Evolutionary conservation across 2,797 vertebrate species (phyloP).

Genomic region (Gephyroberyx darwinii): DNA sequence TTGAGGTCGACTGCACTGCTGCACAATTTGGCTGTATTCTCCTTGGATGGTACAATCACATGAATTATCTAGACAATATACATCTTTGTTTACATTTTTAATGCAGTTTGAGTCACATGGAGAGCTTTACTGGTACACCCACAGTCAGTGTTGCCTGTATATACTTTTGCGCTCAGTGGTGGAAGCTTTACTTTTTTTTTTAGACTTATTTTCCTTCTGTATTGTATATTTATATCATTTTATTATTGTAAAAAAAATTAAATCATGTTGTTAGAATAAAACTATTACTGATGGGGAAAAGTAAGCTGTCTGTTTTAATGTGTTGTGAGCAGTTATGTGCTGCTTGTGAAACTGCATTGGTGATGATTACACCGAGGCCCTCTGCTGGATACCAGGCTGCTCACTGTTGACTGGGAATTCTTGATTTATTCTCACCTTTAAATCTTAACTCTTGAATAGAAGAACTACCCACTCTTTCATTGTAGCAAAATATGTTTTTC

Average conservation of each 20-base stretch:
- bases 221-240: constrained; percentile 75
- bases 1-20: constrained; percentile 37
- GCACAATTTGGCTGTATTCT: constrained; percentile 30
- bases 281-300: constrained; percentile 51
- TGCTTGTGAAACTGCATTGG: background rate
- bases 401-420: background rate
- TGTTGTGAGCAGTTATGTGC: constrained; percentile 11
- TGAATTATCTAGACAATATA: constrained; percentile 37
- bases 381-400: constrained; percentile 38
- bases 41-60: constrained; percentile 38
- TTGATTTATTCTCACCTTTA: constrained; percentile 26
- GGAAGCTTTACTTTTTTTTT: constrained; percentile 49
- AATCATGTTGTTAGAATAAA: constrained; percentile 76
- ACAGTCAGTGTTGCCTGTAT: constrained; percentile 76
- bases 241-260: constrained; percentile 75
- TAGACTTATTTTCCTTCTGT: constrained; percentile 52
- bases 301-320: constrained; percentile 14
- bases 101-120: constrained; percentile 49
- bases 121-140: constrained; percentile 49
- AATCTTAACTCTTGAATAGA: constrained; percentile 24
- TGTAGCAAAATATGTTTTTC: too few species aligned
- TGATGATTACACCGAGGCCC: constrained; percentile 24
- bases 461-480: too few species aligned
- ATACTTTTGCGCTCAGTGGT: constrained; percentile 45
- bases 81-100: constrained; percentile 73